These are phyloP conservation scores for Dinoponera quadriceps DNA, from an alignment of 1,140 invertebrate species.

Conservation along the genomic window DNA sequence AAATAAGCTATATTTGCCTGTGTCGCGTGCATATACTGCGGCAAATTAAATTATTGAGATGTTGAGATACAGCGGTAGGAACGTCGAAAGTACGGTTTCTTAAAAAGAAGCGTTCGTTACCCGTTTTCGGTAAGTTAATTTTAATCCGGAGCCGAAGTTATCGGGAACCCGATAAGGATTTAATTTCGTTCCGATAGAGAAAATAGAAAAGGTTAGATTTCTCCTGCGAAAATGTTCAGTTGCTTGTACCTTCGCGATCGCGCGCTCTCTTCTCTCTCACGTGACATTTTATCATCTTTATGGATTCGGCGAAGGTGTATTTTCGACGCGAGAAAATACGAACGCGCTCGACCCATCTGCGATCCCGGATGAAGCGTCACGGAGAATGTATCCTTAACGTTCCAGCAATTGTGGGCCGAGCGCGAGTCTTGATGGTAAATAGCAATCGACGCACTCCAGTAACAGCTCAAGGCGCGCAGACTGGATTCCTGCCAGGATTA, in stretches of 20 bases:
- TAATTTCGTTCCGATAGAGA: neutral
- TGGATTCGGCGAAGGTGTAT: neutral
- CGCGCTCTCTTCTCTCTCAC: neutral
- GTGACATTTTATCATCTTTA: neutral
- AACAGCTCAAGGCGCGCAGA: neutral
- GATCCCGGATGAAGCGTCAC: too few relatives aligned
- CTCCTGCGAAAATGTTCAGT: neutral
- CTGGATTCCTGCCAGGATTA: neutral
- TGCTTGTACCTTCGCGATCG: neutral
- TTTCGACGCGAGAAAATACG: neutral
- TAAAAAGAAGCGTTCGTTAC: neutral
- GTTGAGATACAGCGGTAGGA: neutral
- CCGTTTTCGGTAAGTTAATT: neutral
- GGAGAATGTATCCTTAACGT: too few relatives aligned
- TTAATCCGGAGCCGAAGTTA: neutral
- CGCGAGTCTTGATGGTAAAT: neutral
- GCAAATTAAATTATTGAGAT: neutral
- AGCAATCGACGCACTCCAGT: neutral
- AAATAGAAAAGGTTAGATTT: conserved; percentile 4
- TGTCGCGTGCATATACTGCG: neutral
- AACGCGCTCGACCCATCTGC: too few relatives aligned
- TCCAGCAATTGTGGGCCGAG: neutral
- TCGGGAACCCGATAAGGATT: neutral
- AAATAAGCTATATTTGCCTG: conserved; percentile 35
- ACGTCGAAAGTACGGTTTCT: neutral